Percentiles rank a stretch among this genome's conserved stretches.
Evolutionary conservation across 2,113 vertebrate genomes (phyloP).

Genomic region (Malurus cyaneus): DNA sequence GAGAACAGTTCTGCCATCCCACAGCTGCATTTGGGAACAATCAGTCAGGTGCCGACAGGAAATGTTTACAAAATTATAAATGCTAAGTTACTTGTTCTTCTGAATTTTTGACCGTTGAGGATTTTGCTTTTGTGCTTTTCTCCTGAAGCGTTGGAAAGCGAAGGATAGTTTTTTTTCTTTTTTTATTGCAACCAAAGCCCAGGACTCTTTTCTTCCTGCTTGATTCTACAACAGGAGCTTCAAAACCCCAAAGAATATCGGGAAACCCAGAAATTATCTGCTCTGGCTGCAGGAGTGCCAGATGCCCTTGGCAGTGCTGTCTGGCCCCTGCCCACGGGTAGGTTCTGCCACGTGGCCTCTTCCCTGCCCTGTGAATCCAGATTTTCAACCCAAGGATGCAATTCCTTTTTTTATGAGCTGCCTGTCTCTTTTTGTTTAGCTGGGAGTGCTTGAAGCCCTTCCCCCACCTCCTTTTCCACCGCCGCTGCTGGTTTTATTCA

Average conservation of each 20-base stretch:
- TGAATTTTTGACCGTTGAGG: not conserved
- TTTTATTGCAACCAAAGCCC: not conserved
- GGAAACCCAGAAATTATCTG: not conserved
- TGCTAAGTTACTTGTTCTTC: not conserved
- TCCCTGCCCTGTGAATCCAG: slow-evolving; percentile 17
- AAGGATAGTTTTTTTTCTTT: not conserved
- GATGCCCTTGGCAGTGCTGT: not conserved
- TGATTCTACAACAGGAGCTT: not conserved
- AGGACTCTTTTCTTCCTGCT: not conserved
- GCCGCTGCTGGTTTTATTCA: slow-evolving; percentile 73
- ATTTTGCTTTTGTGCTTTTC: not conserved
- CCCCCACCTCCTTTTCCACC: slow-evolving; percentile 64
- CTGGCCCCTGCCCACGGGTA: not conserved
- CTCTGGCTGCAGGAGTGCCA: not conserved
- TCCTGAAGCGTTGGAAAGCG: not conserved
- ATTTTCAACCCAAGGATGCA: slow-evolving; percentile 60
- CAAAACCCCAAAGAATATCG: not conserved
- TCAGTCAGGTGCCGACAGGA: not conserved
- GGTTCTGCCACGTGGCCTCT: not conserved
- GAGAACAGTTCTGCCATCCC: not conserved
- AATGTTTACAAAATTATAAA: not conserved
- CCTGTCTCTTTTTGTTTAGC: slow-evolving; percentile 71
- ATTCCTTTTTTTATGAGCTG: slow-evolving; percentile 58
- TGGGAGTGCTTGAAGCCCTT: slow-evolving; percentile 59
- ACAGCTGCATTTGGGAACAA: not conserved